Evolutionary conservation across 2,888 invertebrate genomes (phyloP), one percentile per base, ranked within the genome.

Genomic region (Tetropium fuscum): DNA sequence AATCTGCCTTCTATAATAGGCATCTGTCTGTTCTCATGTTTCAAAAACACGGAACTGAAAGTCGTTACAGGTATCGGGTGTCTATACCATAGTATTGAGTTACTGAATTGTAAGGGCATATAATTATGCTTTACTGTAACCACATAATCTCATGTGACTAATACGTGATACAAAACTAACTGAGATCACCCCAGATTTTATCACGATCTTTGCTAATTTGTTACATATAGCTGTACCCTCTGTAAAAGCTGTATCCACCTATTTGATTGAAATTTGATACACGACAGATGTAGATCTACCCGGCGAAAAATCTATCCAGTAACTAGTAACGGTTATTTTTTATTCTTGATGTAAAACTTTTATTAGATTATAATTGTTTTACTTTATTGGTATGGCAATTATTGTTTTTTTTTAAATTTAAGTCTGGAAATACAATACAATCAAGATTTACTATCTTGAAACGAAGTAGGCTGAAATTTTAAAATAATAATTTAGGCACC

Each of bases 1-100:
- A n/a, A n/a, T n/a, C n/a, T n/a, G n/a, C n/a, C n/a, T n/a, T n/a
- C n/a, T n/a, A n/a, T n/a, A n/a, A n/a, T n/a, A n/a, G n/a, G n/a
- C 32, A 45, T 58, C 58, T 45, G 36, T 43, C 41, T 19, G 36
- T 25, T 47, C 58, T 58, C 48, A 36, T 32, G 34, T 58, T 58
- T 48, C 57, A 30, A 53, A 56, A 51, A 62, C 48, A 53, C 64
- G 60, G 60, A 64, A 64, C 54, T 54, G 47, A 27, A 58, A 51
- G 48, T 61, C 41, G 43, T 58, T 59, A 59, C 53, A 41, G 40
- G n/a, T n/a, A n/a, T n/a, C 38, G 45, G 45, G 34, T 55, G 48
- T 61, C 36, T 47, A 47, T 36, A 13, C 5, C 13, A 36, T n/a
- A n/a, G n/a, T 55, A 32, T 49, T 51, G 34, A 41, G 32, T 60